Evolutionary conservation across 1,140 invertebrate genomes (phyloP), one percentile per base, ranked within the genome.

Genomic region (Brachionus paranguensis): DNA sequence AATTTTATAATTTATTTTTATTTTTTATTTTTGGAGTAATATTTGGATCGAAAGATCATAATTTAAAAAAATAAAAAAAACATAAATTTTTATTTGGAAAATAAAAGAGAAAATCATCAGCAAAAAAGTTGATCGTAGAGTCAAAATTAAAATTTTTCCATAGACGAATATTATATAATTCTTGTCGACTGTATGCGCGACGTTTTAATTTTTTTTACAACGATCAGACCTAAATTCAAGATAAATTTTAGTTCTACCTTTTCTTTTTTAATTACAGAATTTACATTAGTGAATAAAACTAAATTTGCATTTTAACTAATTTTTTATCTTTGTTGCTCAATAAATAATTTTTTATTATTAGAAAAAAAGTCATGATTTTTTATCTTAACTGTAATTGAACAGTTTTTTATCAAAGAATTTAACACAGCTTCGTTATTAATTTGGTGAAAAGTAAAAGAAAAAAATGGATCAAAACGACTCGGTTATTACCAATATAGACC

Each of bases 401-500:
- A 60, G 53, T 20, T 60, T 60, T 60, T 60, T 60, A 47, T 14
- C 14, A 47, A 20, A 17, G 20, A 60, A 24, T 60, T 20, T 20
- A 60, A 3, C 7, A 60, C n/a, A 17, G 53, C 53, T 60, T 60
- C 53, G 53, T 60, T n/a, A 72, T 72, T 43, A 41, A 43, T 43
- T 43, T n/a, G 17, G 12, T 20, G 17, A 72, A 11, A 8, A 72
- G 10, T 37, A 20, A 41, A 72, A 72, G 17, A 11, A 14, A 7
- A 43, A 17, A 43, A 72, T 72, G 68, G 68, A 72, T 72, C 68
- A 72, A 72, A 43, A 37, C 37, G 68, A 72, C 43, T 72, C 37
- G 17, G 17, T 72, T 10, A 43, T 72, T 17, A 72, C 68, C 29
- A 72, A 72, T 43, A 43, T 72, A 17, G 68, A 72, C 41, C 68